Base-by-base conservation (phyloP, 2,888 invertebrate genomes). In the Danaus chrysippus region DNA sequence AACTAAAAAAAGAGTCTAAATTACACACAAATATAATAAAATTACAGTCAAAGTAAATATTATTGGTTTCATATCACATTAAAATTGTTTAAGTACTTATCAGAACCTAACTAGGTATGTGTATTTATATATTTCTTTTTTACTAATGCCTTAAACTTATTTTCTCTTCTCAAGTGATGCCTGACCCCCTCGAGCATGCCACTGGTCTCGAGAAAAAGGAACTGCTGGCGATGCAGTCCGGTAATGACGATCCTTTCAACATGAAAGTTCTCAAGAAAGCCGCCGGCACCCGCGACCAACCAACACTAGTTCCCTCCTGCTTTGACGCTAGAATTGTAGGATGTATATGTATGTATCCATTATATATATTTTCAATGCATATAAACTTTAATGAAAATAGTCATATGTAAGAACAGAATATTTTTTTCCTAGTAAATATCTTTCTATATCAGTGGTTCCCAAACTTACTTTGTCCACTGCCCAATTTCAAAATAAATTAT, bases 161-260 rank as follows among this genome's bases (percentile, higher is more conserved):
- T 17, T 55, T 57, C 42, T 57, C 10, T 54, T 46, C 42, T 3
- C 78, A 34, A 95, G 95, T 93, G 91, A 94, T 96, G 94, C 94
- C 96, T 56, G 97, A 98, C 80, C 96, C 97, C 41, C 70, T 98
- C 76, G 98, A 98, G 78, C 97, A 97, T 82, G 96, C 98, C 23
- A 98, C 98, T 42, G 99, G 99, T 74, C 82, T 97, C 70, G 98
- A 98, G 82, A 96, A 97, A 86, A 95, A 95, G 78, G 98, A 98
- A 89, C 87, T 98, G 73, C 87, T 98, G 70, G 97, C 97, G 41
- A 92, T 95, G 82, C 93, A 95, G 72, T 94, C 96, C 62, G 98
- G 98, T 70, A 95, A 98, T 79, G 96, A 97, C 70, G 94, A 96
- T 83, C 96, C 96, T 42, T 96, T 95, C 88, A 94, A 95, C 86